These are phyloP conservation scores for Eira barbara DNA, from an alignment of 2,113 vertebrate genomes.

Conservation along the genomic window DNA sequence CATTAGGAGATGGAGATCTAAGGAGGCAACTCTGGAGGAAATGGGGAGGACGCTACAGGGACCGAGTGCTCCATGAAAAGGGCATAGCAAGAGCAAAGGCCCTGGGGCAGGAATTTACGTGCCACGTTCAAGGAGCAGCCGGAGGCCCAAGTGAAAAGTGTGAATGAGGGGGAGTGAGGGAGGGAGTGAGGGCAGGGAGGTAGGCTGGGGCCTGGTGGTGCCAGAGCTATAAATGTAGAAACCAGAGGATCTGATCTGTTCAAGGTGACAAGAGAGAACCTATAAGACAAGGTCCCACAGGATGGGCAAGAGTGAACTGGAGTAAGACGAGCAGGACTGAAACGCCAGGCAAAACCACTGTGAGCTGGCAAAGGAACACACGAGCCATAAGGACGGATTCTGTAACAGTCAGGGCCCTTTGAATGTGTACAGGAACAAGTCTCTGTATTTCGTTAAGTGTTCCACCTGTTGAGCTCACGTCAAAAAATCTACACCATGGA, in stretches of 20 bases:
- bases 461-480: accelerated
- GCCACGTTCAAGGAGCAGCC: background rate
- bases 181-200: background rate
- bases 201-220: background rate
- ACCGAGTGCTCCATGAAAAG: background rate
- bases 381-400: accelerated
- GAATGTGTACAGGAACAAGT: background rate
- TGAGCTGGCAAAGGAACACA: too few species aligned
- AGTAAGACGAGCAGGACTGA: background rate
- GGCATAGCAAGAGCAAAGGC: background rate
- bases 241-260: too few species aligned
- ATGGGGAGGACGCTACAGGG: background rate
- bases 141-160: background rate
- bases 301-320: too few species aligned
- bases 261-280: too few species aligned
- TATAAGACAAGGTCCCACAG: background rate
- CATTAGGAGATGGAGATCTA: background rate
- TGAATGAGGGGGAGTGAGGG: too few species aligned
- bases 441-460: background rate
- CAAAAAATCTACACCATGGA: background rate
- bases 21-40: background rate
- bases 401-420: background rate
- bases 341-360: background rate
- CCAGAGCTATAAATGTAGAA: background rate
- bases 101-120: background rate